Evolutionary conservation across 1,140 invertebrate species (phyloP).

Genomic region (Druon quercuslanigerum): DNA sequence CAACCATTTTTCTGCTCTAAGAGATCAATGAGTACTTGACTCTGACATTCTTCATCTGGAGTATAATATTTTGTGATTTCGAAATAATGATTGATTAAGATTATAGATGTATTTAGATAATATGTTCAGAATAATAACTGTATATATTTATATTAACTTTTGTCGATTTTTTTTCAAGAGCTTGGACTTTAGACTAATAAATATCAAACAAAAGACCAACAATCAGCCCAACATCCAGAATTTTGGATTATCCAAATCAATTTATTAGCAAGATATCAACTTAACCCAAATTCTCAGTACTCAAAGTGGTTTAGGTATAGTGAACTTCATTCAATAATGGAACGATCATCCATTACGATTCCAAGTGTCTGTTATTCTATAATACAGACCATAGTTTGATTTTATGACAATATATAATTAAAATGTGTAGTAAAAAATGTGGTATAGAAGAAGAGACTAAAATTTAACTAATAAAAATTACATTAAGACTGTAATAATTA

Average conservation of each 20-base stretch:
- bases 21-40: slow-evolving; percentile 26
- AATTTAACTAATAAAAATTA: not conserved
- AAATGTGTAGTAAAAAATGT: not conserved
- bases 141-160: too few species aligned
- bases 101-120: too few species aligned
- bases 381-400: not conserved
- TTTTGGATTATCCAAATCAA: not conserved
- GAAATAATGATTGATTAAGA: not conserved
- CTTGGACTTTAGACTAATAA: too few species aligned
- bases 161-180: too few species aligned
- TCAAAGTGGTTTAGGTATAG: not conserved
- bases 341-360: not conserved
- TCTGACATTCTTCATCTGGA: not conserved
- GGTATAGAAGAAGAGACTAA: not conserved
- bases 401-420: too few species aligned
- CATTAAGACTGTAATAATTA: too few species aligned
- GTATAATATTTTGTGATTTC: slow-evolving; percentile 1
- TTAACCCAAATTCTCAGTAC: not conserved
- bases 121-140: too few species aligned
- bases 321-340: not conserved
- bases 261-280: not conserved
- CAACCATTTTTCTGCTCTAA: slow-evolving; percentile 8
- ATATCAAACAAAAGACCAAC: too few species aligned
- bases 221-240: too few species aligned
- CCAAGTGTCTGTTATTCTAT: not conserved